phyloP scores from a whole-genome alignment of 2,888 invertebrate genomes.

The Lucinisca nassula region DNA sequence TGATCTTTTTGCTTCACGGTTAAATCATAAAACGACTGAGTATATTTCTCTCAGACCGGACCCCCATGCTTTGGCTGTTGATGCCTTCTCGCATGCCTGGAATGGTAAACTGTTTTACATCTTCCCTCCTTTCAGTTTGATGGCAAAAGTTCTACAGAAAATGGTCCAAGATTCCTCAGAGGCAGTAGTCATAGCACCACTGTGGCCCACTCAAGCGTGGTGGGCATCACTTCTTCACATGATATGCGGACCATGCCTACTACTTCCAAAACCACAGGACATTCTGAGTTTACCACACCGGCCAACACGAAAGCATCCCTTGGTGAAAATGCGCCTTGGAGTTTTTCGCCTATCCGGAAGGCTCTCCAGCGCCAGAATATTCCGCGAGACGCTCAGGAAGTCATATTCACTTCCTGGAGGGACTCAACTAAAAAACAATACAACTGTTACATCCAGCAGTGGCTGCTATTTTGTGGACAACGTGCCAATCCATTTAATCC shows the following conservation, averaged over 20 bases:
- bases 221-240: constrained; percentile 4
- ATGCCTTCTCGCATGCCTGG: constrained; percentile 60
- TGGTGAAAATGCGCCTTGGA: constrained; percentile 18
- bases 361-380: not conserved
- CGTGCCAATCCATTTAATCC: constrained; percentile 31
- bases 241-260: not conserved
- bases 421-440: constrained; percentile 24
- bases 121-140: constrained; percentile 66
- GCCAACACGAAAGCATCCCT: not conserved
- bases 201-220: constrained; percentile 51
- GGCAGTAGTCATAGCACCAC: constrained; percentile 34
- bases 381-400: not conserved
- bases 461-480: constrained; percentile 24
- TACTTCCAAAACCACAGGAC: constrained; percentile 24
- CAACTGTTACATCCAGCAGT: constrained; percentile 14
- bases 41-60: constrained; percentile 58
- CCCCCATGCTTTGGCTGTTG: constrained; percentile 42
- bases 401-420: constrained; percentile 7
- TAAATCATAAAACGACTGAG: constrained; percentile 37
- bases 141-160: constrained; percentile 30
- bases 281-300: not conserved
- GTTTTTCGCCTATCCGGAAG: constrained; percentile 25
- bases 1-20: constrained; percentile 57
- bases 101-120: constrained; percentile 21
- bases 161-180: constrained; percentile 23